Conservation (phyloP, 1,140 invertebrate species). For the Penaeus chinensis region DNA sequence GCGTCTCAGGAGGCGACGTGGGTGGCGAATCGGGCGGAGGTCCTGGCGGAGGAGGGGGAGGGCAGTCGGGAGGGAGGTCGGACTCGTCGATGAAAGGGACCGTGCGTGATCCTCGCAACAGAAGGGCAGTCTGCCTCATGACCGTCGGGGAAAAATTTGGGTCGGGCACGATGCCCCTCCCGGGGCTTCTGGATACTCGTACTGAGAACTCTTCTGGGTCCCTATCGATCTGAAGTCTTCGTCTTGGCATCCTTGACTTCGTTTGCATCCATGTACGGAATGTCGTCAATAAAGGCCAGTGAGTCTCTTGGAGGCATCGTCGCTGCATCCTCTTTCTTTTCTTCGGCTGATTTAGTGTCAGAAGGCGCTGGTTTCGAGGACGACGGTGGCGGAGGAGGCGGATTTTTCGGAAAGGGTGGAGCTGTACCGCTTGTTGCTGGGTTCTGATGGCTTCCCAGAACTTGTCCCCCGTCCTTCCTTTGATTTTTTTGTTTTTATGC, state of each 20-base stretch:
- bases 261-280: conserved; percentile 53
- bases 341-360: not conserved
- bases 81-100: conserved; percentile 31
- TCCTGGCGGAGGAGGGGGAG: conserved; percentile 43
- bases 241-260: conserved; percentile 29
- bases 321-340: not conserved
- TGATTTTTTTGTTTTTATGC: not conserved
- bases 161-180: not conserved
- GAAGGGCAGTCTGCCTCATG: conserved; percentile 14
- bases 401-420: not conserved
- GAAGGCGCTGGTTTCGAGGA: not conserved
- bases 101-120: not conserved
- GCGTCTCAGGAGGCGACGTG: conserved; percentile 39
- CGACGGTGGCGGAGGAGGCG: conserved; percentile 28
- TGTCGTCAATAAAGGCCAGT: conserved; percentile 36
- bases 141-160: conserved; percentile 7
- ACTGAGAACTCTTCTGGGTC: not conserved
- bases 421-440: not conserved
- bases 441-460: not conserved
- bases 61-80: conserved; percentile 45
- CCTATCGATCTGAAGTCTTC: not conserved
- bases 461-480: not conserved
- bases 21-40: conserved; percentile 45
- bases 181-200: not conserved
- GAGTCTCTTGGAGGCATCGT: conserved; percentile 2